These are phyloP conservation scores for Apaloderma vittatum DNA, from an alignment of 2,113 vertebrate genomes.

Conservation along the genomic window DNA sequence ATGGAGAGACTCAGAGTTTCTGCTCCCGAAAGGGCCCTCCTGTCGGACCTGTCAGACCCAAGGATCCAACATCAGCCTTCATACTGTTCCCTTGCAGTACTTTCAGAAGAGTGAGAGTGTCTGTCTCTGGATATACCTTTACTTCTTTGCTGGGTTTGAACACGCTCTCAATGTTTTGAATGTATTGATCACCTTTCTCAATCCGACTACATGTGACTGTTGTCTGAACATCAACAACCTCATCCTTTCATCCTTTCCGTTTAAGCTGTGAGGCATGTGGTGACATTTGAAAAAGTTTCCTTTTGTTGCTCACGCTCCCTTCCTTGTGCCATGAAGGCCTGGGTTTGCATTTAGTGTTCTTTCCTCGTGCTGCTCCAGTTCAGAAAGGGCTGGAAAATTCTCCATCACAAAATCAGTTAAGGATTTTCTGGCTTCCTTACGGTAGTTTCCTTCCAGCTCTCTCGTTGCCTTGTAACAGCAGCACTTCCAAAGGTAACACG, in stretches of 20 bases:
- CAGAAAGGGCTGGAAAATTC: slow-evolving; percentile 27
- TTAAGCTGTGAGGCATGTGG: background rate
- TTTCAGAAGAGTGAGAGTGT: background rate
- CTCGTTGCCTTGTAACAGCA: background rate
- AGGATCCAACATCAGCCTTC: background rate
- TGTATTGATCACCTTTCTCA: background rate
- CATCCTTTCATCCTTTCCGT: background rate
- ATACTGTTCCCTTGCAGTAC: background rate
- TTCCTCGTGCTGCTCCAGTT: background rate
- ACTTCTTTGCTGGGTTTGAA: background rate
- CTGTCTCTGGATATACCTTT: background rate
- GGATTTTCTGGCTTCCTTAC: background rate
- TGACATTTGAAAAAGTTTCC: slow-evolving; percentile 19
- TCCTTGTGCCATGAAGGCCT: background rate
- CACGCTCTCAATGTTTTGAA: background rate
- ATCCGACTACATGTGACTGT: fast-evolving
- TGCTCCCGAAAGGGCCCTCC: background rate
- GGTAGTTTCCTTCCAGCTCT: background rate
- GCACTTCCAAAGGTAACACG: fast-evolving
- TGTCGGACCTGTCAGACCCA: fast-evolving
- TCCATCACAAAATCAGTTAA: background rate
- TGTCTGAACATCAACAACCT: background rate
- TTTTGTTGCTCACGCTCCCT: background rate
- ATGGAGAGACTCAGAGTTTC: fast-evolving
- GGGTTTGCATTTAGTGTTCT: background rate